Percentiles rank a stretch among this genome's conserved stretches.
phyloP scores from a whole-genome alignment of 2,113 vertebrate genomes.

The Struthidea cinerea region DNA sequence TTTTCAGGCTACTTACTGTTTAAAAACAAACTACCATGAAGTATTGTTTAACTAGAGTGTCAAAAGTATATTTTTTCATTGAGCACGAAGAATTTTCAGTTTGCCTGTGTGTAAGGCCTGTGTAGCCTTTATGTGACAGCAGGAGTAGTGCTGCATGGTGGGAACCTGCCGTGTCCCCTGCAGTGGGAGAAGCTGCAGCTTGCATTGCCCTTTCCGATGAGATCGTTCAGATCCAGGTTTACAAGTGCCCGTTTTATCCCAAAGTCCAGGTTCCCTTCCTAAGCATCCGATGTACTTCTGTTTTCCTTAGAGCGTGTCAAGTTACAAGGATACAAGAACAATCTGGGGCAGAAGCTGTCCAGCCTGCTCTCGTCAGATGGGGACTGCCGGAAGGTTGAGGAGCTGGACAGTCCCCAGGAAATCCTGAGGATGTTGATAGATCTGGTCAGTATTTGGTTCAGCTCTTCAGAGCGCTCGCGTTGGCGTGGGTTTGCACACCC shows the following conservation, averaged over 20 bases:
- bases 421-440: constrained; percentile 80
- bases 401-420: constrained; percentile 70
- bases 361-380: constrained; percentile 66
- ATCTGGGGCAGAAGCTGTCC: constrained; percentile 73
- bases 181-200: not conserved
- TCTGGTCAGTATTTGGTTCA: constrained; percentile 74
- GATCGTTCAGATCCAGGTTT: accelerated
- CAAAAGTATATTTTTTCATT: not conserved
- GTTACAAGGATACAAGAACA: constrained; percentile 38
- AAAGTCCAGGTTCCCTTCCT: not conserved
- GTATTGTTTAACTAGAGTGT: too few species aligned
- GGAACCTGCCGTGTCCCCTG: accelerated
- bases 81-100: accelerated
- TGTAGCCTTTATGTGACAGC: not conserved
- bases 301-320: constrained; percentile 14
- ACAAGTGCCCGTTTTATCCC: not conserved
- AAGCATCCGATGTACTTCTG: accelerated
- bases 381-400: constrained; percentile 58
- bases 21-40: not conserved
- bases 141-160: not conserved
- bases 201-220: accelerated
- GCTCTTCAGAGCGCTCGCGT: accelerated
- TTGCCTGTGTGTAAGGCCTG: not conserved
- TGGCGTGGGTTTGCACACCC: accelerated
- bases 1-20: not conserved